Evolutionary conservation across 2,888 invertebrate genomes (phyloP).

Genomic region (Drosophila formosana): DNA sequence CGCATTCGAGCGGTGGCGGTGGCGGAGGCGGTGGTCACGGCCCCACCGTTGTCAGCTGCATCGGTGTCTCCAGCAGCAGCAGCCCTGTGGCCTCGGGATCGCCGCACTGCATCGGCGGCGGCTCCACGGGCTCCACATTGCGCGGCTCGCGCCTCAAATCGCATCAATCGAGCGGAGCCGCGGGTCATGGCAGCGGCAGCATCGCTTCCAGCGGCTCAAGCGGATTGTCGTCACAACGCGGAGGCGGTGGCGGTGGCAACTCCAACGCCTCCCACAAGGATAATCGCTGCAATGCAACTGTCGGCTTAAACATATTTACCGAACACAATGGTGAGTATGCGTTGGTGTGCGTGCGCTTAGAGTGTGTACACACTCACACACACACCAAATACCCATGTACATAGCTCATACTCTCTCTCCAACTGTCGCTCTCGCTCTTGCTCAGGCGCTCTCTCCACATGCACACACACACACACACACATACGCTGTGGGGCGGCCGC

Average conservation of each 20-base stretch:
- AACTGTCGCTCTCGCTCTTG: constrained; percentile 6
- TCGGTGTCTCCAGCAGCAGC: constrained; percentile 87
- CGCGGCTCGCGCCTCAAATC: constrained; percentile 90
- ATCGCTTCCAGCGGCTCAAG: constrained; percentile 84
- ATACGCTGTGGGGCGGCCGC: constrained; percentile 45
- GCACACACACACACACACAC: constrained; percentile 21
- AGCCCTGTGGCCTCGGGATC: constrained; percentile 79
- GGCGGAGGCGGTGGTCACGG: constrained; percentile 54
- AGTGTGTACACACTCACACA: constrained; percentile 37
- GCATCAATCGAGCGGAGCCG: constrained; percentile 52
- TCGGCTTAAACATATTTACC: constrained; percentile 96
- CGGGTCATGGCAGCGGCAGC: constrained; percentile 61
- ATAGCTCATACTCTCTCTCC: constrained; percentile 31
- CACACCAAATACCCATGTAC: constrained; percentile 29
- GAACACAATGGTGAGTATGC: constrained; percentile 94
- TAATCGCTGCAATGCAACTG: constrained; percentile 87
- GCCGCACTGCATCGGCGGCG: constrained; percentile 81
- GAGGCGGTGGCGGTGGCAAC: constrained; percentile 21
- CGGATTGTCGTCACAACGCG: constrained; percentile 66
- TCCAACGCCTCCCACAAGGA: constrained; percentile 86
- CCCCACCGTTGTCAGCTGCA: constrained; percentile 83
- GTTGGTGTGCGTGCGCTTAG: constrained; percentile 23
- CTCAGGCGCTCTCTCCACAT: constrained; percentile 26
- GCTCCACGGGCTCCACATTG: constrained; percentile 87
- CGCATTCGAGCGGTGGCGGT: constrained; percentile 82